Evolutionary conservation across 1,140 invertebrate genomes (phyloP), one percentile per base, ranked within the genome.

Genomic region (Meloidogyne exigua): DNA sequence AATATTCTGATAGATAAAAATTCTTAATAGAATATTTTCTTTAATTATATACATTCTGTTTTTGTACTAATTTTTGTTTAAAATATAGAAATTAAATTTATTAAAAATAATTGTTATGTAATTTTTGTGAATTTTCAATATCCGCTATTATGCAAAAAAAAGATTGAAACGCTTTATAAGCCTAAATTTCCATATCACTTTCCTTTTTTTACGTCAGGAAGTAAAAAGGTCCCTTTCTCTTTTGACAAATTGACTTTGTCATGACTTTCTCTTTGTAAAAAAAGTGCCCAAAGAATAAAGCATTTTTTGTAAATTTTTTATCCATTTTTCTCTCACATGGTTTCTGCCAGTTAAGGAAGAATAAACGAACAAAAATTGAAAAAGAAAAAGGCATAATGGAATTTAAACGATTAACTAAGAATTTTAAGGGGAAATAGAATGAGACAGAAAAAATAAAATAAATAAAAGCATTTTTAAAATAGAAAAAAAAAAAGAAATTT

Each of bases 211-310:
- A 44, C 13, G 42, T 44, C n/a, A 57, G n/a, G 49, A 57, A 57
- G n/a, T 57, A 21, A 57, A 57, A 57, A n/a, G 5, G 18, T n/a
- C 44, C 7, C 44, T 18, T 57, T 7, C n/a, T n/a, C 21, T 57
- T 12, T n/a, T 57, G 49, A 57, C 49, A 57, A 57, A 57, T 57
- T 57, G 49, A 57, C 49, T 57, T 57, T 57, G 49, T 57, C 49
- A 57, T 9, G 18, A 57, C 18, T 57, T 18, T 57, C 7, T 57
- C 18, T 57, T 49, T 49, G 11, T 49, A 49, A 9, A 9, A 57
- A 57, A 57, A 44, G 2, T 18, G 18, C 18, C 49, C 18, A 57
- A 57, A 57, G 49, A 57, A 57, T n/a, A 57, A 57, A 57, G 4
- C 42, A n/a, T 57, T 57, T 57, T 57, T 57, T 57, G 49, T 57